These are phyloP conservation scores for Lophius americanus DNA, from an alignment of 2,797 vertebrate genomes.

Conservation along the genomic window DNA sequence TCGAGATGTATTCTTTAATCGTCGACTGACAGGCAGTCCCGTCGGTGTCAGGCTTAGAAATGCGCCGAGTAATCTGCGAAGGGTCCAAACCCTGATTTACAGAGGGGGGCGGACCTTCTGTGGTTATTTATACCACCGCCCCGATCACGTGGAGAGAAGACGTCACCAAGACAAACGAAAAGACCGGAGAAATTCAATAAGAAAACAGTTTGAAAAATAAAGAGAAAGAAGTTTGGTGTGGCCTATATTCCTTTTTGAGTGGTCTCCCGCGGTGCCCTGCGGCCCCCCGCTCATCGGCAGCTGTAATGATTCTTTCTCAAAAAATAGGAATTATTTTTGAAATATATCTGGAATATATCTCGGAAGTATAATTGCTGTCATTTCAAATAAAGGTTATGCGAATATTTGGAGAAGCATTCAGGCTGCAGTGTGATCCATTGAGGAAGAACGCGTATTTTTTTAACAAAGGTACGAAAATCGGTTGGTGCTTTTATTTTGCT, in stretches of 20 bases:
- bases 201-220: constrained; percentile 20
- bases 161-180: constrained; percentile 72
- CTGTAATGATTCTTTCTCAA: too few species aligned
- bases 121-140: constrained; percentile 79
- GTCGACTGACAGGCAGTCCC: constrained; percentile 43
- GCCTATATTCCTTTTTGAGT: constrained; percentile 55
- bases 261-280: constrained; percentile 42
- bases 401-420: constrained; percentile 28
- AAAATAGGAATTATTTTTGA: constrained; percentile 31
- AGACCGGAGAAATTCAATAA: constrained; percentile 27
- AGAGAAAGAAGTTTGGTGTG: constrained; percentile 61
- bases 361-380: constrained; percentile 36
- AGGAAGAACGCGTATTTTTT: background rate
- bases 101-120: constrained; percentile 85
- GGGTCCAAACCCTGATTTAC: constrained; percentile 83
- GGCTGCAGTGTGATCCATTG: background rate
- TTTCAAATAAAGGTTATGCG: background rate
- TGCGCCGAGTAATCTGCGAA: constrained; percentile 63
- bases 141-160: constrained; percentile 86
- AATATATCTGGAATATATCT: too few species aligned
- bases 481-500: too few species aligned
- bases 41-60: constrained; percentile 41
- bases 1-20: background rate
- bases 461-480: too few species aligned
- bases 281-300: constrained; percentile 10